Conservation (phyloP, 2,797 vertebrate species). For the Xiphorhynchus erythropygius region DNA sequence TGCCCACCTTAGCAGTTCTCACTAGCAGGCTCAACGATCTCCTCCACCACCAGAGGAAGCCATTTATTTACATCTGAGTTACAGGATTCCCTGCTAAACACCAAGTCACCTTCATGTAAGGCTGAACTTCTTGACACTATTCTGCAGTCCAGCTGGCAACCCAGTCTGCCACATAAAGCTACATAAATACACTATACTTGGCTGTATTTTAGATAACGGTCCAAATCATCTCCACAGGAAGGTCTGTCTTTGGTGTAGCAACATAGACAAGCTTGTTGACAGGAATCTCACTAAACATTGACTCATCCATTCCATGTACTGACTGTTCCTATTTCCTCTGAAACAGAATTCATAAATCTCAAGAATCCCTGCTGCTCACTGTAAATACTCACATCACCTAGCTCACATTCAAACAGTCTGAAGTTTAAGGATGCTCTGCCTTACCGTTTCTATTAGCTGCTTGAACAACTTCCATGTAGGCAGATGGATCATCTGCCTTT, state of each 20-base stretch:
- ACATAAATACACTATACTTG: background rate
- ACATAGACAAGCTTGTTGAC: background rate
- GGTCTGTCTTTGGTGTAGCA: background rate
- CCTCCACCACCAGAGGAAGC: background rate
- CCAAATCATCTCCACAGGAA: background rate
- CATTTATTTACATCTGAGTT: background rate
- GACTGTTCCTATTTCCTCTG: background rate
- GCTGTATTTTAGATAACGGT: background rate
- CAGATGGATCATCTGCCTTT: conserved; percentile 86
- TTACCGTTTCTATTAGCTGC: conserved; percentile 87
- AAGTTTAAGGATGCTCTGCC: background rate
- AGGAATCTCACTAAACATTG: background rate
- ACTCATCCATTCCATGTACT: background rate
- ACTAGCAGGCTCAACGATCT: background rate
- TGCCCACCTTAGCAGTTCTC: background rate
- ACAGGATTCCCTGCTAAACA: background rate
- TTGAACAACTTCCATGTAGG: conserved; percentile 89
- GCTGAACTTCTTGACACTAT: background rate
- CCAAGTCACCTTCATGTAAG: background rate
- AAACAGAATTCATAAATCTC: background rate
- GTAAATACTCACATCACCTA: background rate
- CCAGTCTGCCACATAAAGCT: background rate
- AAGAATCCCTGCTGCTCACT: background rate
- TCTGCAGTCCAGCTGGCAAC: background rate
- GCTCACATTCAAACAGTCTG: background rate